A percentile compares a stretch with the other conserved stretches of the same genome.
Conservation (phyloP, 2,113 vertebrate genomes). For the Glaucidium brasilianum region DNA sequence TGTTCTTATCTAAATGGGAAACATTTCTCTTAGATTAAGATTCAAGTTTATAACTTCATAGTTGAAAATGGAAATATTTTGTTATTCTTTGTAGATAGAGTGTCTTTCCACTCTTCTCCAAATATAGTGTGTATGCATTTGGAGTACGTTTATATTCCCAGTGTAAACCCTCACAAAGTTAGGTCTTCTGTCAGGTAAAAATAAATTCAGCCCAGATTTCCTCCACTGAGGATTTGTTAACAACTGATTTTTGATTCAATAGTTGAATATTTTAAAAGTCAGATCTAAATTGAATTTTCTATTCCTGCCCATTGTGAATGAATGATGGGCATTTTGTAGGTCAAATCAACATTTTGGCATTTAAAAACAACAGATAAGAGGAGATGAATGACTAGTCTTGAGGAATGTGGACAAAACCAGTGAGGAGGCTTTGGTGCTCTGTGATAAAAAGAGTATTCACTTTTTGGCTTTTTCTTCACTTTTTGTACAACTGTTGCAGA, state of each 20-base stretch:
- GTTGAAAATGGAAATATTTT: constrained; percentile 42
- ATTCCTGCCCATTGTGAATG: not conserved
- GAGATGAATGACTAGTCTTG: not conserved
- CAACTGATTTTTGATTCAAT: not conserved
- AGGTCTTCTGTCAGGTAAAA: not conserved
- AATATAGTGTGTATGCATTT: not conserved
- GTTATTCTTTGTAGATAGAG: constrained; percentile 23
- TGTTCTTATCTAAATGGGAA: constrained; percentile 56
- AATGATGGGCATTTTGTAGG: not conserved
- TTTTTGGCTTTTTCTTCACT: not conserved
- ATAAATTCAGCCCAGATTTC: not conserved
- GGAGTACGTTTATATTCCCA: not conserved
- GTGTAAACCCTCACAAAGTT: not conserved
- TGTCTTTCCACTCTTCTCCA: not conserved
- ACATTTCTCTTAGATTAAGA: not conserved
- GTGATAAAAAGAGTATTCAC: not conserved
- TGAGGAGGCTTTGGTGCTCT: not conserved
- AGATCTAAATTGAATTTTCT: not conserved
- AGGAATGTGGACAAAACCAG: not conserved
- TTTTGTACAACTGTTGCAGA: not conserved
- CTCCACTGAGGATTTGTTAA: not conserved
- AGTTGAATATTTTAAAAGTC: not conserved
- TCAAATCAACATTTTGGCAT: not conserved
- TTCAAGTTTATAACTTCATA: constrained; percentile 22
- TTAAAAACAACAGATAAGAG: not conserved